Conservation (phyloP, 2,888 invertebrate genomes). For the Dicycla oo region DNA sequence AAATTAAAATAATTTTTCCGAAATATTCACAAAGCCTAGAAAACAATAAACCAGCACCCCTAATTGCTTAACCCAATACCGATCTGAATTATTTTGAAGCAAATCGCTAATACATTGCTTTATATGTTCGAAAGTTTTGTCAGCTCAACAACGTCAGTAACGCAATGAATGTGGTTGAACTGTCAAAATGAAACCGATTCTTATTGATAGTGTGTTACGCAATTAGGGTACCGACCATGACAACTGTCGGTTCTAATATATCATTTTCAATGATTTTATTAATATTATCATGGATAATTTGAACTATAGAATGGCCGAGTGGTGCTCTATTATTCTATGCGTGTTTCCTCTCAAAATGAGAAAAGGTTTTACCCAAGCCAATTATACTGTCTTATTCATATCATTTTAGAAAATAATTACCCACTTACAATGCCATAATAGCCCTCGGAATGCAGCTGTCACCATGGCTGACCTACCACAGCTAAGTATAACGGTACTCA, state of each 20-base stretch:
- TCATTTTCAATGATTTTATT: background rate
- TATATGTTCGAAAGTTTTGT: too few species aligned
- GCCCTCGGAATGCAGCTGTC: conserved; percentile 39
- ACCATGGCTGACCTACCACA: conserved; percentile 39
- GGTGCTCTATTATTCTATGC: conserved; percentile 1
- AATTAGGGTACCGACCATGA: too few species aligned
- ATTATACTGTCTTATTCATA: conserved; percentile 39
- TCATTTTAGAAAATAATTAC: conserved; percentile 37
- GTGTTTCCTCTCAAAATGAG: background rate
- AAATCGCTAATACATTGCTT: too few species aligned
- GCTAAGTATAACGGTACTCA: conserved; percentile 52
- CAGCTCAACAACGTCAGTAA: too few species aligned
- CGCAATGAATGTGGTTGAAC: too few species aligned
- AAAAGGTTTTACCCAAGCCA: conserved; percentile 12
- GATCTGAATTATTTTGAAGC: too few species aligned
- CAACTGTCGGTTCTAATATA: background rate
- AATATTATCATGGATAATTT: background rate
- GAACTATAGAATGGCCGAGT: background rate
- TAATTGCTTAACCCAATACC: too few species aligned
- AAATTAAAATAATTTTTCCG: background rate
- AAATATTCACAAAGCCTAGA: background rate
- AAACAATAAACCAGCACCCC: too few species aligned
- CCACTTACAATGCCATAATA: conserved; percentile 32
- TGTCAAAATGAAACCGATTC: too few species aligned
- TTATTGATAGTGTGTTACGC: too few species aligned